Evolutionary conservation across 2,888 invertebrate genomes (phyloP), one percentile per base, ranked within the genome.

Genomic region (Camptogramma bilineatum): DNA sequence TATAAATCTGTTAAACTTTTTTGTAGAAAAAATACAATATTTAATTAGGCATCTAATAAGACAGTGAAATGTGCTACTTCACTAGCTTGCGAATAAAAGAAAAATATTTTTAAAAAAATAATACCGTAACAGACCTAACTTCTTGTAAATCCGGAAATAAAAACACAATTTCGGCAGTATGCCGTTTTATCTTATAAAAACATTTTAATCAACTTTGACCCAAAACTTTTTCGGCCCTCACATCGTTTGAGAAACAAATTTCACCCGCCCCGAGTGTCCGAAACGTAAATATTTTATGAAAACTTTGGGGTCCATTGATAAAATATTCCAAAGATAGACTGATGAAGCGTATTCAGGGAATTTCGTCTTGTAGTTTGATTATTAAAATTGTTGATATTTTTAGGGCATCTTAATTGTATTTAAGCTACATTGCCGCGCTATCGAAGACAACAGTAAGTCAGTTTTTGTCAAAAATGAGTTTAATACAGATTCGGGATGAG

Each of bases 201-300:
- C 58, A 67, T 69, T 70, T 73, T 72, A 72, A 70, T 71, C 64
- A 72, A 73, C 56, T 63, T 73, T 66, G 74, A 73, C 72, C 74
- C 72, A 44, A 76, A 75, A 81, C 72, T 81, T 83, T 73, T 64
- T 68, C 66, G 68, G 73, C 74, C 74, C 70, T 76, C 75, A 77
- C 78, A 77, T 77, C 76, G 73, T 76, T 75, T 70, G 67, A 65
- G 66, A 68, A 55, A 70, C 68, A 72, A 76, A 74, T 78, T 77
- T 73, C 69, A 71, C 68, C 61, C 71, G 71, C 68, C 78, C 76
- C 73, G 70, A 68, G 67, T 71, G 75, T 77, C 72, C 76, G 71
- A 65, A 68, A 67, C 76, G 73, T 80, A 77, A 80, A 85, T 85
- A 81, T 80, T 86, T 80, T 75, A 82, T 74, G 70, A 79, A 74